phyloP scores from a whole-genome alignment of 2,113 vertebrate species.

The Pitta sordida region DNA sequence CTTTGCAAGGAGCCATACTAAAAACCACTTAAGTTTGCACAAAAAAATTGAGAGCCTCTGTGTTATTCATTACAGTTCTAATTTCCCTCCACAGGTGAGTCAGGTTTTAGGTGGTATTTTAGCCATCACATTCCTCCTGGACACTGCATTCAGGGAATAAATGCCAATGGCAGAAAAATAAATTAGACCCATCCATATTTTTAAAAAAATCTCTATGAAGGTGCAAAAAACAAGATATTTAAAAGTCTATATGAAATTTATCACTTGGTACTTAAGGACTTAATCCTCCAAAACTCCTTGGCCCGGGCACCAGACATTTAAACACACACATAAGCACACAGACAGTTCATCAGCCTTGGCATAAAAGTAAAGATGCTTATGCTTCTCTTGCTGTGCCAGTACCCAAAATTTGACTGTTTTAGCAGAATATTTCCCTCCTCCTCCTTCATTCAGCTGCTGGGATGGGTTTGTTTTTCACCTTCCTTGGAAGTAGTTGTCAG shows the following conservation, averaged over 20 bases:
- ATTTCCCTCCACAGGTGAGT: background rate
- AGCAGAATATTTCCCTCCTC: background rate
- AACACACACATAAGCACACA: background rate
- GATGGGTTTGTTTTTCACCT: slow-evolving; percentile 32
- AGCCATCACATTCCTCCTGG: background rate
- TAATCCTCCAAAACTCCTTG: background rate
- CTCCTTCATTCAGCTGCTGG: background rate
- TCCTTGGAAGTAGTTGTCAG: slow-evolving; percentile 56
- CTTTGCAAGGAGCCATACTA: background rate
- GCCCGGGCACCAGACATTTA: background rate
- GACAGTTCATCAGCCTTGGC: background rate
- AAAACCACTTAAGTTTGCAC: background rate
- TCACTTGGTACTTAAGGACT: background rate
- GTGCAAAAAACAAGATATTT: background rate
- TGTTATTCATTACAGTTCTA: background rate
- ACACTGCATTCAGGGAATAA: background rate
- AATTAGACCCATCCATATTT: background rate
- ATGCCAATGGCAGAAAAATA: background rate
- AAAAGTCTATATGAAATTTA: background rate
- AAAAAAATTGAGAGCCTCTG: background rate
- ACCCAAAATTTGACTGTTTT: background rate
- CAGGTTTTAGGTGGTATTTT: background rate
- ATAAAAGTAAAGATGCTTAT: background rate
- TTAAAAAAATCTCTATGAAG: fast-evolving
- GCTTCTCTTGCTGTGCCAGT: background rate